Base-by-base conservation (phyloP, 92 coral and sea anemone genomes). In the Diadumene lineata region DNA sequence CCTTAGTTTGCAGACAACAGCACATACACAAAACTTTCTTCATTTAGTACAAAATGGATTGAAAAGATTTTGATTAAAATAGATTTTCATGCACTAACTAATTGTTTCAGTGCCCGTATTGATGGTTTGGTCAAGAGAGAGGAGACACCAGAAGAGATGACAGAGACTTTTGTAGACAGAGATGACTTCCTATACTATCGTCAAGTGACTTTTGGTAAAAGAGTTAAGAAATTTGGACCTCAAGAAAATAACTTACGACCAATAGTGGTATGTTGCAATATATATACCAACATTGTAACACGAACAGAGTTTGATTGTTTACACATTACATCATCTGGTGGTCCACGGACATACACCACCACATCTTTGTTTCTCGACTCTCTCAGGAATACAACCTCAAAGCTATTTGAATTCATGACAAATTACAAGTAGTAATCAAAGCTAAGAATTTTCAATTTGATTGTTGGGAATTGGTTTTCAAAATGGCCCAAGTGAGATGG, bases 181-280 rank as follows among this genome's bases (percentile, higher is more conserved):
- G 99, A 96, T 34, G 99, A 96, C 67, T 92, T 82, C 70, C 87
- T 96, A 73, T 92, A 92, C 76, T 79, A 89, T 64, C 87, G 97
- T 27, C 97, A 92, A 24, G 96, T 96, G 66, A 86, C 85, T 4
- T 96, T 96, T 68, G 97, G 97, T 61, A 89, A 87, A 66, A 80
- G 99, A 30, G 86, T 88, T 29, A 96, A 96, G 86, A 96, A 92
- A 72, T 96, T 96, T 87, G 99, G 99, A 10, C 99, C 97, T 7
- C 99, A 96, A 60, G 96, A 92, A 23, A 89, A 84, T 58, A 96
- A 89, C 63, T 73, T 81, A 29, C 83, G 99, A 57, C 99, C 99
- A 13, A 92, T 96, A 0, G 77, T 92, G 87, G 98, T 94, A 81
- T 4, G 48, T 38, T 38, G 6, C 48, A 38, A 13, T 38, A 38